A percentile compares a stretch with the other conserved stretches of the same genome.
These are phyloP conservation scores for Drosophila affinis DNA, from an alignment of 2,888 invertebrate species.

Conservation along the genomic window DNA sequence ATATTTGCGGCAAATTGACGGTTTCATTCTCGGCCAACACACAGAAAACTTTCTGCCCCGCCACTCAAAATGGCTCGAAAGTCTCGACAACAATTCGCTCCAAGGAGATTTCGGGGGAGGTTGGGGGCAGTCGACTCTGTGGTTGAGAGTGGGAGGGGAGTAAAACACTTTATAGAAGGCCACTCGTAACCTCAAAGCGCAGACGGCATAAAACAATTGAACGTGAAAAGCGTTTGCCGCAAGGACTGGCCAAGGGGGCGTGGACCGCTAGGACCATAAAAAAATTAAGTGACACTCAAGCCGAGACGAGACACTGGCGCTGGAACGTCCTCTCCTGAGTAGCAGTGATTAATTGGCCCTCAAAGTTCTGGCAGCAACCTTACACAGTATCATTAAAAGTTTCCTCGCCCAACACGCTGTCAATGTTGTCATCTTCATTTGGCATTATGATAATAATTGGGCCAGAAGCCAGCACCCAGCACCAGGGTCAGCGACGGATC, in stretches of 20 bases:
- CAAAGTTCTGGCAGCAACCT: slow-evolving; percentile 47
- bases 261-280: slow-evolving; percentile 52
- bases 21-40: slow-evolving; percentile 48
- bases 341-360: slow-evolving; percentile 73
- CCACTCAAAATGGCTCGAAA: slow-evolving; percentile 56
- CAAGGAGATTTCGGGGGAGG: neutral
- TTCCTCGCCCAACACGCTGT: slow-evolving; percentile 47
- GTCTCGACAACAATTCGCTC: slow-evolving; percentile 52
- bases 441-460: slow-evolving; percentile 76
- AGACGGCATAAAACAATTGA: slow-evolving; percentile 75
- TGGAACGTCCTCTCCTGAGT: neutral
- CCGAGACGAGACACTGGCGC: slow-evolving; percentile 10
- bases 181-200: slow-evolving; percentile 54
- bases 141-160: neutral
- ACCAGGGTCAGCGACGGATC: neutral
- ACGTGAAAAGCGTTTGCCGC: slow-evolving; percentile 51
- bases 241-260: neutral
- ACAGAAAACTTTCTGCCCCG: slow-evolving; percentile 61
- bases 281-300: slow-evolving; percentile 73
- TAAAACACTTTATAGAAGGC: slow-evolving; percentile 46
- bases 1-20: slow-evolving; percentile 64
- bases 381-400: slow-evolving; percentile 71
- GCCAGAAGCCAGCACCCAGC: slow-evolving; percentile 33
- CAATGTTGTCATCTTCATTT: slow-evolving; percentile 73
- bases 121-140: no score